These are phyloP conservation scores for Chionomys nivalis DNA, from an alignment of 2,113 vertebrate species.

Conservation along the genomic window DNA sequence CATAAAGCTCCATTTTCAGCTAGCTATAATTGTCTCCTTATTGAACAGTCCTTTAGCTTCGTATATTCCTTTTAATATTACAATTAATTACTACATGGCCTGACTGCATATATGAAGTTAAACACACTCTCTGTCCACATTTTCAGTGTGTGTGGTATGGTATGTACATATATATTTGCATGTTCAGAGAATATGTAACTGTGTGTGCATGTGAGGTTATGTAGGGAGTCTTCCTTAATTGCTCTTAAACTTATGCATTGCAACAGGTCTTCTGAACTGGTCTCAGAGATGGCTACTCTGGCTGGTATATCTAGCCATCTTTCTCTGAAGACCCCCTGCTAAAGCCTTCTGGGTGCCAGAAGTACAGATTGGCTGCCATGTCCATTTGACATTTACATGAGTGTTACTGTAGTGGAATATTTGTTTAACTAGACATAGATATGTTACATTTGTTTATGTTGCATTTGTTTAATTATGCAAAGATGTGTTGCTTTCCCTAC, in stretches of 20 bases:
- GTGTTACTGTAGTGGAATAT: too few species aligned
- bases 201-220: not conserved
- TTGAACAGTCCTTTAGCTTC: not conserved
- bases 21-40: not conserved
- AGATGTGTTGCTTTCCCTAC: too few species aligned
- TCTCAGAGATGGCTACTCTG: not conserved
- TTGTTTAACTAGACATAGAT: too few species aligned
- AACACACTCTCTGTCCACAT: not conserved
- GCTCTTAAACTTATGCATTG: not conserved
- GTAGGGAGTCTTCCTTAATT: not conserved
- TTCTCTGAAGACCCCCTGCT: too few species aligned
- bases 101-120: not conserved
- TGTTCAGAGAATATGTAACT: not conserved
- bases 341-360: not conserved
- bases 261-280: not conserved
- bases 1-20: not conserved
- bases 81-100: slow-evolving; percentile 25
- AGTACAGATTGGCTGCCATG: not conserved
- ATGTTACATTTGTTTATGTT: too few species aligned
- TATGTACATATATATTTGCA: not conserved
- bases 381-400: not conserved
- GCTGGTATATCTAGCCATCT: not conserved
- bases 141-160: not conserved
- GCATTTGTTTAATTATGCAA: too few species aligned
- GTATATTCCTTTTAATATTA: not conserved